Evolutionary conservation across 2,797 vertebrate species (phyloP).

Genomic region (Crocodylus rhombifer): DNA sequence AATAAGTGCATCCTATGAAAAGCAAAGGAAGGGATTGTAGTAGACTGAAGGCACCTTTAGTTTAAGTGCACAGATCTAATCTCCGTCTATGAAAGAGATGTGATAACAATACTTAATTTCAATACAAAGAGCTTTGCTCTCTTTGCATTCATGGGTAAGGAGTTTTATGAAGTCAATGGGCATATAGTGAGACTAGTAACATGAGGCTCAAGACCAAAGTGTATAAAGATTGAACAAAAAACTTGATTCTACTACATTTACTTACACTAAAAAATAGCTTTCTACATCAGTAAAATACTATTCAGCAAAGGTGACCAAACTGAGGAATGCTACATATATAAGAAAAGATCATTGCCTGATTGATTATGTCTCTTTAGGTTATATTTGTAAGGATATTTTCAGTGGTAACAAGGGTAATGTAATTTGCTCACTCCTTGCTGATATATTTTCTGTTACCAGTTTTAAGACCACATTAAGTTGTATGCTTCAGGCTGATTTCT

Average conservation of each 20-base stretch:
- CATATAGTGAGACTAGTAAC: neutral
- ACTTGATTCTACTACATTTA: neutral
- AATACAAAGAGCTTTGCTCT: neutral
- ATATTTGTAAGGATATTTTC: neutral
- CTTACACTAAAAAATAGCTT: neutral
- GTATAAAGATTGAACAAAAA: neutral
- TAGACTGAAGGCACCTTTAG: neutral
- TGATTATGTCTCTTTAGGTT: neutral
- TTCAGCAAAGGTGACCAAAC: neutral
- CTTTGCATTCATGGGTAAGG: neutral
- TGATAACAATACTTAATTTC: neutral
- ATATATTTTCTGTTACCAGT: neutral
- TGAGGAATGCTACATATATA: neutral
- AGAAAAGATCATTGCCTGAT: neutral
- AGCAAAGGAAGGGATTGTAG: neutral
- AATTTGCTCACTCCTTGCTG: neutral
- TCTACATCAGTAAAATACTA: neutral
- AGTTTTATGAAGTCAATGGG: neutral
- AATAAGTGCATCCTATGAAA: neutral
- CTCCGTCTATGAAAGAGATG: neutral
- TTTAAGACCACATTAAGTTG: neutral
- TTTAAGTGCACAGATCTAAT: neutral
- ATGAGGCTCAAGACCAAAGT: neutral
- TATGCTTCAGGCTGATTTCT: neutral
- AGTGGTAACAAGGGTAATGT: neutral